Evolutionary conservation across 2,113 vertebrate species (phyloP).

Genomic region (Cnemophilus loriae): DNA sequence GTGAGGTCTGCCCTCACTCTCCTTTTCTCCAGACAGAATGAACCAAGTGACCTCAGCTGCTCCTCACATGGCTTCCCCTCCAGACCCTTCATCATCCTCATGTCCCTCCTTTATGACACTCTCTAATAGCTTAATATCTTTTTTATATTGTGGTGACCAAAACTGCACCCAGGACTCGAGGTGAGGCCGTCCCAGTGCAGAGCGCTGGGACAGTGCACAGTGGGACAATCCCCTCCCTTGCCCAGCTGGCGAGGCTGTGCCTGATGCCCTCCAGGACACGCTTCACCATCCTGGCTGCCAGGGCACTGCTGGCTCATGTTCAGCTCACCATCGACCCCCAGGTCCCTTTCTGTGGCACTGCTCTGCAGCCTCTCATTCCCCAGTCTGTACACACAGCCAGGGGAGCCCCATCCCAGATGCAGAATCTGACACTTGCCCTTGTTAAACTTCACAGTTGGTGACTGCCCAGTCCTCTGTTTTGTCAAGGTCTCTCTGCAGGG

Average conservation of each 20-base stretch:
- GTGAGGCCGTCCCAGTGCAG: accelerated
- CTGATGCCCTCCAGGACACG: not conserved
- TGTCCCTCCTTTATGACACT: not conserved
- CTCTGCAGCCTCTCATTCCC: not conserved
- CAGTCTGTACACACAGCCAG: not conserved
- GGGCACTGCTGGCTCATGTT: not conserved
- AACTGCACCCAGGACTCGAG: not conserved
- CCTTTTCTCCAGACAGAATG: not conserved
- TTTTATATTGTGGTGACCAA: not conserved
- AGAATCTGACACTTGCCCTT: not conserved
- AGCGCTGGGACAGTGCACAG: too few relatives aligned
- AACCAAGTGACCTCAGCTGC: not conserved
- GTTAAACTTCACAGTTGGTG: not conserved
- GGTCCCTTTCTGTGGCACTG: not conserved
- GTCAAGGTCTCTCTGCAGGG: not conserved
- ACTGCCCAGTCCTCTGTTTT: not conserved
- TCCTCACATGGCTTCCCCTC: not conserved
- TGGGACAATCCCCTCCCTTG: not conserved
- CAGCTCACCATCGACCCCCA: accelerated
- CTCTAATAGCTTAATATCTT: not conserved
- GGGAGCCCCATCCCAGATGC: not conserved
- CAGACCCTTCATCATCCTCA: not conserved
- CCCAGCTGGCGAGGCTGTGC: accelerated
- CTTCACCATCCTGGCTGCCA: not conserved
- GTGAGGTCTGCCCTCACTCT: not conserved